Base-by-base conservation (phyloP, 2,113 vertebrate species). In the Calypte anna region DNA sequence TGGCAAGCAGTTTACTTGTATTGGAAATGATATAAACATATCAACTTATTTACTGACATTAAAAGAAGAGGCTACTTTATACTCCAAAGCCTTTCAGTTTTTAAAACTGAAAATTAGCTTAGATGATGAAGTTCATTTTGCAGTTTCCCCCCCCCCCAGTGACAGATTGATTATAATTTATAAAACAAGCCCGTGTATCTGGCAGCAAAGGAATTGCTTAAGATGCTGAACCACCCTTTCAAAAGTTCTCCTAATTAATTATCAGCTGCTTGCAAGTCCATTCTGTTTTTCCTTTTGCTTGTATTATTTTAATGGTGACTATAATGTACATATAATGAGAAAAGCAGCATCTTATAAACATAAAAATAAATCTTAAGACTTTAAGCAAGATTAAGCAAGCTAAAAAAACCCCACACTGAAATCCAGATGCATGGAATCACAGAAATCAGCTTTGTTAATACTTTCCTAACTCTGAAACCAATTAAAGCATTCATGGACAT, bases 31-130 rank as follows among this genome's bases (percentile, higher is more conserved):
- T 90, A 95, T 93, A 96, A 97, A 97, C 95, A 96, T 95, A 96
- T 96, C 96, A 97, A 96, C 93, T 96, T 96, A 96, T 95, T 97
- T 97, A 95, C 83, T 96, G 90, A 96, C 94, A 88, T 96, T 95
- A 94, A 93, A 93, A 88, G 94, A 89, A 96, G 79, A 93, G 53
- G 58, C 67, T 84, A 85, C 55, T 95, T 94, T 93, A 74, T 92
- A 95, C 36, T 90, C 90, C 66, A 82, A 95, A 94, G 66, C 58
- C 33, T 91, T 96, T 92, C 48, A 30, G 82, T 62, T 96, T 93
- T 91, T 89, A 63, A 84, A 81, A 82, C 76, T 78, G 82, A 93
- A 96, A 96, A 96, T 83, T 64, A 96, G 88, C 91, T 92, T 75
- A 93, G 82, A 94, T 84, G 94, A 86, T 86, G 79, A 80, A 93